phyloP scores from a whole-genome alignment of 2,113 vertebrate genomes.

The Chaenogobius annularis region DNA sequence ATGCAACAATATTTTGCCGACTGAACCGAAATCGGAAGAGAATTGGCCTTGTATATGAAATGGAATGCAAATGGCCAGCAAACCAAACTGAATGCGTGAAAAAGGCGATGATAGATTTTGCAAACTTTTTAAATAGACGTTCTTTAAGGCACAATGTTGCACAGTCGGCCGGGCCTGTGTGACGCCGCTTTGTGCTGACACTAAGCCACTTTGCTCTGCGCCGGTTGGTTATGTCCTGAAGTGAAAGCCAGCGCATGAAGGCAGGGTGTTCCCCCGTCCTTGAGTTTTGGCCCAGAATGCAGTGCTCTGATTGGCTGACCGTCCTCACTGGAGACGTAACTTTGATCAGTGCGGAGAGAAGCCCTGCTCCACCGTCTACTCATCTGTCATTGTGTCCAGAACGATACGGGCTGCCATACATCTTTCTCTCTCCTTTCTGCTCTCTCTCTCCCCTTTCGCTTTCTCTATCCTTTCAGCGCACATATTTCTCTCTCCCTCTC shows the following conservation, averaged over 20 bases:
- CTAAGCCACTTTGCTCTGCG: slow-evolving; percentile 12
- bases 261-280: slow-evolving; percentile 32
- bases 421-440: slow-evolving; percentile 37
- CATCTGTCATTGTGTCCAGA: slow-evolving; percentile 74
- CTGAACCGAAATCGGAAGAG: too few relatives aligned
- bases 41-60: too few relatives aligned
- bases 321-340: slow-evolving; percentile 45
- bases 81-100: too few relatives aligned
- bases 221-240: slow-evolving; percentile 29
- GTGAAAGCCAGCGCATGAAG: slow-evolving; percentile 41
- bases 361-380: slow-evolving; percentile 63
- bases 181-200: slow-evolving; percentile 12
- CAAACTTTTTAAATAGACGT: neutral
- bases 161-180: neutral
- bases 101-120: too few relatives aligned
- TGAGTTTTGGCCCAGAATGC: slow-evolving; percentile 34
- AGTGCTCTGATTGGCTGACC: slow-evolving; percentile 32
- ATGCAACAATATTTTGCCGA: too few relatives aligned
- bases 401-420: slow-evolving; percentile 61
- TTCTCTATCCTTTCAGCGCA: neutral
- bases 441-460: slow-evolving; percentile 6
- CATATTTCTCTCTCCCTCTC: too few relatives aligned
- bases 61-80: too few relatives aligned
- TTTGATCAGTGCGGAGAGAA: slow-evolving; percentile 68
- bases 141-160: neutral